Evolutionary conservation across 1,140 invertebrate genomes (phyloP).

Genomic region (Sinonovacula constricta): DNA sequence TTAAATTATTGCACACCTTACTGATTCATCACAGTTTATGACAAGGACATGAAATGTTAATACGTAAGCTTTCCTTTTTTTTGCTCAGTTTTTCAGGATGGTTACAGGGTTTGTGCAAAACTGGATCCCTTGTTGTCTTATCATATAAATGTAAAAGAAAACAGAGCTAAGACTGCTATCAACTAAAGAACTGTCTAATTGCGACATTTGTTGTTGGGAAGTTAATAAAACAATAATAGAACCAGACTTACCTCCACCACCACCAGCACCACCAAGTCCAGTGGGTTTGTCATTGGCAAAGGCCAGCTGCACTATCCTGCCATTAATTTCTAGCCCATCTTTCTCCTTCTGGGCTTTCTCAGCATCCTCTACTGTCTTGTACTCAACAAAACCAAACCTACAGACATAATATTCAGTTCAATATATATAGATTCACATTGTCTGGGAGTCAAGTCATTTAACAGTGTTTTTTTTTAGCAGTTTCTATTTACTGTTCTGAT

Average conservation of each 20-base stretch:
- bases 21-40: too few relatives aligned
- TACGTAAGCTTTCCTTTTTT: too few relatives aligned
- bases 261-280: neutral
- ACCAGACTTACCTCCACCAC: constrained; percentile 14
- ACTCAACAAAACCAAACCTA: constrained; percentile 74
- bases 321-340: constrained; percentile 65
- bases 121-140: neutral
- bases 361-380: constrained; percentile 60
- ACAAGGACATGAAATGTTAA: too few relatives aligned
- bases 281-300: constrained; percentile 50
- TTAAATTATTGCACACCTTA: too few relatives aligned
- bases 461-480: too few relatives aligned
- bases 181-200: neutral
- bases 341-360: constrained; percentile 62
- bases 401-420: constrained; percentile 5
- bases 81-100: too few relatives aligned
- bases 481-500: too few relatives aligned
- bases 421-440: too few relatives aligned
- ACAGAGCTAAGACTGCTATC: neutral
- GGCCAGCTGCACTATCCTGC: constrained; percentile 47
- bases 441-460: too few relatives aligned
- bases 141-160: neutral
- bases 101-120: too few relatives aligned
- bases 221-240: neutral
- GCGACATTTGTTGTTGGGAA: neutral